These are phyloP conservation scores for Anguilla megastoma DNA, from an alignment of 2,797 vertebrate species.

Conservation along the genomic window DNA sequence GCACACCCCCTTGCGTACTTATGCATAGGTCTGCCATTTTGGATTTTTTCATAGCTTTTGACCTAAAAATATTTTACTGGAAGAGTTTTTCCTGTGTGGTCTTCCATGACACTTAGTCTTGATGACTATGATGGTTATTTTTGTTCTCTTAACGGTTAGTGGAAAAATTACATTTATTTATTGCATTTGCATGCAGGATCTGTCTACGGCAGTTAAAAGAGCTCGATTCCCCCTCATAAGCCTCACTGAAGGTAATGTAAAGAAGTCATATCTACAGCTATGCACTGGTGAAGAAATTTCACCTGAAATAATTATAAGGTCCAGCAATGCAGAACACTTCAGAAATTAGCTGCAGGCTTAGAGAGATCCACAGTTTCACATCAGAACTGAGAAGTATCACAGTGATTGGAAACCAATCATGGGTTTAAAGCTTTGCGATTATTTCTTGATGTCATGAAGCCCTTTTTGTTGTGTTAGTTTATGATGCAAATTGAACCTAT, in stretches of 20 bases:
- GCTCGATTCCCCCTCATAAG: not conserved
- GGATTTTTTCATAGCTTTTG: not conserved
- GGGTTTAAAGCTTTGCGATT: not conserved
- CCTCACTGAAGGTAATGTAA: not conserved
- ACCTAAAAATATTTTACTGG: not conserved
- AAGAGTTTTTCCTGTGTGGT: not conserved
- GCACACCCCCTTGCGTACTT: too few species aligned
- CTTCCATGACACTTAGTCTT: not conserved
- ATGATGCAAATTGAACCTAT: not conserved
- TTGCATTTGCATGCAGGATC: not conserved
- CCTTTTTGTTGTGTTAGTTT: not conserved
- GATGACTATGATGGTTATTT: not conserved
- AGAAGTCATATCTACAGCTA: not conserved
- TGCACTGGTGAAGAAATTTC: slow-evolving; percentile 1
- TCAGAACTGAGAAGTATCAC: not conserved
- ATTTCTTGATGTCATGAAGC: not conserved
- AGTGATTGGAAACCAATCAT: not conserved
- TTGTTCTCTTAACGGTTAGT: not conserved
- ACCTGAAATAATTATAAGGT: not conserved
- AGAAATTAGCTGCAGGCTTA: slow-evolving; percentile 8
- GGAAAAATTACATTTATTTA: not conserved
- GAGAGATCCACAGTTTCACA: not conserved
- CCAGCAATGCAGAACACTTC: slow-evolving; percentile 1
- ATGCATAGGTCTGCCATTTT: too few species aligned
- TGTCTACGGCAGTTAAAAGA: not conserved